Evolutionary conservation across 2,888 invertebrate species (phyloP), one percentile per base, ranked within the genome.

Genomic region (Oscheius sp.): DNA sequence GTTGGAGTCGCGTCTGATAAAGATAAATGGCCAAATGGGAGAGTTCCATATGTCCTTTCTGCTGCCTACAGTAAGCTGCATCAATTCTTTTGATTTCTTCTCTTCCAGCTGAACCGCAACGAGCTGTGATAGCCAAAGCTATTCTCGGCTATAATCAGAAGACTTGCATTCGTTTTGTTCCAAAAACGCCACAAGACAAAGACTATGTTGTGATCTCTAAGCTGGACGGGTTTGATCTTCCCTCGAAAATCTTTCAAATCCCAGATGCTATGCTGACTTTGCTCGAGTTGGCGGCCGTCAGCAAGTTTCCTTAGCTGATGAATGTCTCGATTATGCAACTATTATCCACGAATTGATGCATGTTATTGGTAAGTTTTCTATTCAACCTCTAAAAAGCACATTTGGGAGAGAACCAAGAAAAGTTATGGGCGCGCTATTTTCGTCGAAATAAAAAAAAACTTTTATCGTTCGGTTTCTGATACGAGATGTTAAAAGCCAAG

Each of bases 301-400:
- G 87, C 89, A 92, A 15, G 89, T 93, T 29, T 91, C 92, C 0
- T 87, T 93, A 31, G 84, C 84, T 5, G 81, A 84, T 45, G 86
- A 86, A 58, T 88, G 88, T 72, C 83, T 88, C 37, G 84, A 84
- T 37, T 87, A 87, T 58, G 88, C 92, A 6, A 91, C 91, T 1
- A 89, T 92, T 1, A 90, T 92, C 15, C 92, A 93, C 84, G 93
- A 93, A 87, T 89, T 93, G 85, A 89, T 93, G 81, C 93, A 93
- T 75, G 85, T 85, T 25, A 83, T 85, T 45, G 85, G 79, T 79
- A 23, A 66, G 70, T 34, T 34, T 42, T 3, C 3, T n/a, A 12
- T 3, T 42, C 12, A 17, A n/a, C n/a, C 42, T 42, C 12, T 3
- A 20, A 8, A 12, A 8, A 42, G 42, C 15, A 3, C 4, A 42